phyloP scores from a whole-genome alignment of 2,888 invertebrate genomes.

The Dolichopus griseipennis region DNA sequence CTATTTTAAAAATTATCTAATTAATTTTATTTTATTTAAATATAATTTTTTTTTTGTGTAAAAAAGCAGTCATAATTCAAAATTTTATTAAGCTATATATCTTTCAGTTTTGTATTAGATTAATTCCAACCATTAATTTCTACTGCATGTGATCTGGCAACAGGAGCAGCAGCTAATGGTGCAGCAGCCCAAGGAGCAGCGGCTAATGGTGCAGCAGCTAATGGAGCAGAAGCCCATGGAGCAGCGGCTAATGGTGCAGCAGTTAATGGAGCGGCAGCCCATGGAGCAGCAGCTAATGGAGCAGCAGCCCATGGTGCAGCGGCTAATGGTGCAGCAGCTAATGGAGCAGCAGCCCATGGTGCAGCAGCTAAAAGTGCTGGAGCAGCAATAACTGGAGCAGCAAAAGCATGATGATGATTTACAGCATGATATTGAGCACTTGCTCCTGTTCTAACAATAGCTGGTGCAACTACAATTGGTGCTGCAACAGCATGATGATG shows the following conservation, averaged over 20 bases:
- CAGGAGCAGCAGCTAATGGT: too few relatives aligned
- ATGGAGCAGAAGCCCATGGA: too few relatives aligned
- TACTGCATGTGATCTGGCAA: neutral
- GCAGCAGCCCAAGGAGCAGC: too few relatives aligned
- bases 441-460: neutral
- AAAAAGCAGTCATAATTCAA: too few relatives aligned
- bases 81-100: neutral
- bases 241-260: neutral
- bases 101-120: neutral
- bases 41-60: neutral
- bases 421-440: neutral
- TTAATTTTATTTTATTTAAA: neutral
- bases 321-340: too few relatives aligned
- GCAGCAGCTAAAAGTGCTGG: neutral
- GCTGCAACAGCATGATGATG: neutral
- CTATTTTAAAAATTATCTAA: too few relatives aligned
- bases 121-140: neutral
- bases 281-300: neutral
- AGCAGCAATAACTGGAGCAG: neutral
- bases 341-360: too few relatives aligned
- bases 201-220: too few relatives aligned
- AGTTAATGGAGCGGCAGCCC: neutral
- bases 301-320: too few relatives aligned
- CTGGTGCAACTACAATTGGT: neutral
- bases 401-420: neutral